A percentile compares a stretch with the other conserved stretches of the same genome.
phyloP scores from a whole-genome alignment of 2,888 invertebrate species.

The Drosophila trichaetosa region DNA sequence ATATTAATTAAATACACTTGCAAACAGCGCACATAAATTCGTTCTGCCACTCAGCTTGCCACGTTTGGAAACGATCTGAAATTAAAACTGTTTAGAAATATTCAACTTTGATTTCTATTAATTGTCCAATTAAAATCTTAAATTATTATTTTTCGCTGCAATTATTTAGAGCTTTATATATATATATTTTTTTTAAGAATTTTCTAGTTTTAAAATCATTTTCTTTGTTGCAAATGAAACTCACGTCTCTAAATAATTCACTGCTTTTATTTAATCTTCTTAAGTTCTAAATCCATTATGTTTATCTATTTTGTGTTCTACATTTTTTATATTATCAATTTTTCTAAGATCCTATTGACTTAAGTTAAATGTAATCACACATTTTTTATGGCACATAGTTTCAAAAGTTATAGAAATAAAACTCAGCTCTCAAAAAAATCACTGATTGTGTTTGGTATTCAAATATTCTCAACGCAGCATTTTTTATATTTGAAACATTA shows the following conservation, averaged over 20 bases:
- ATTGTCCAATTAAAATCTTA: background rate
- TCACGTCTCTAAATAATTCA: background rate
- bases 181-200: rapidly evolving
- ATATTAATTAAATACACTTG: slow-evolving; percentile 44
- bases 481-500: background rate
- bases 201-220: background rate
- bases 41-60: background rate
- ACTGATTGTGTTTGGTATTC: background rate
- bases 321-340: background rate
- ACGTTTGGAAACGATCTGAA: background rate
- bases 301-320: background rate
- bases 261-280: background rate
- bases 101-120: too few species aligned
- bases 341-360: background rate
- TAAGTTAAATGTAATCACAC: background rate
- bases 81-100: background rate
- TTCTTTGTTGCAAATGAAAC: background rate
- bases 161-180: too few species aligned
- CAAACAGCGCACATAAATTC: background rate
- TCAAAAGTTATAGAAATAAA: background rate
- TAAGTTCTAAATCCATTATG: background rate
- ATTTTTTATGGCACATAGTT: background rate
- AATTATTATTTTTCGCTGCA: background rate
- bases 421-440: background rate
- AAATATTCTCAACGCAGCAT: background rate